These are phyloP conservation scores for Linepithema humile DNA, from an alignment of 1,140 invertebrate species.

Conservation along the genomic window DNA sequence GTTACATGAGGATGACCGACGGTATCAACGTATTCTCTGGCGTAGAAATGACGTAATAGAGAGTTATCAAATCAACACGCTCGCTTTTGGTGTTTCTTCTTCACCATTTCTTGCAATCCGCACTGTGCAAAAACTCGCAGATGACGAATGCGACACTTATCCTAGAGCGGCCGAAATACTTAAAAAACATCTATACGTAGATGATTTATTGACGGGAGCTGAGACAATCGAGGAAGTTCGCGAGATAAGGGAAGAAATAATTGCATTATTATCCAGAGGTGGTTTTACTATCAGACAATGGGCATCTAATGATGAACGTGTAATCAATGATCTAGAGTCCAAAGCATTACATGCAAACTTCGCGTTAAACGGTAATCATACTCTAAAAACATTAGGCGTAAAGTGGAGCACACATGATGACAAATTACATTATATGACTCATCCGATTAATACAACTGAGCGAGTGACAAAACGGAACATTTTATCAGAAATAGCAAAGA, in stretches of 20 bases:
- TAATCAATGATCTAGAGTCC: not conserved
- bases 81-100: no score
- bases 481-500: not conserved
- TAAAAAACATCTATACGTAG: conserved; percentile 80
- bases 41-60: conserved; percentile 46
- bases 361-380: no score
- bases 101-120: conserved; percentile 75
- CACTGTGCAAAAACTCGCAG: conserved; percentile 74
- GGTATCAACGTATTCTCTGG: conserved; percentile 73
- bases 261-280: not conserved
- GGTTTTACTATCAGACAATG: not conserved
- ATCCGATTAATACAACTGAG: not conserved
- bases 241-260: not conserved
- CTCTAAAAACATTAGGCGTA: not conserved
- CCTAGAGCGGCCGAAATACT: conserved; percentile 70
- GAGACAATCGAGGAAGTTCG: conserved; percentile 40
- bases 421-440: not conserved
- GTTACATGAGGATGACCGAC: conserved; percentile 70
- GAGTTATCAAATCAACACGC: conserved; percentile 73
- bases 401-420: not conserved
- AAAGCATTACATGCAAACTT: not conserved
- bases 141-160: conserved; percentile 61
- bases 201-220: conserved; percentile 77
- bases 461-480: not conserved
- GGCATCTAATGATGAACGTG: no score